Evolutionary conservation across 1,140 invertebrate species (phyloP).

Genomic region (Micrasema longulum): DNA sequence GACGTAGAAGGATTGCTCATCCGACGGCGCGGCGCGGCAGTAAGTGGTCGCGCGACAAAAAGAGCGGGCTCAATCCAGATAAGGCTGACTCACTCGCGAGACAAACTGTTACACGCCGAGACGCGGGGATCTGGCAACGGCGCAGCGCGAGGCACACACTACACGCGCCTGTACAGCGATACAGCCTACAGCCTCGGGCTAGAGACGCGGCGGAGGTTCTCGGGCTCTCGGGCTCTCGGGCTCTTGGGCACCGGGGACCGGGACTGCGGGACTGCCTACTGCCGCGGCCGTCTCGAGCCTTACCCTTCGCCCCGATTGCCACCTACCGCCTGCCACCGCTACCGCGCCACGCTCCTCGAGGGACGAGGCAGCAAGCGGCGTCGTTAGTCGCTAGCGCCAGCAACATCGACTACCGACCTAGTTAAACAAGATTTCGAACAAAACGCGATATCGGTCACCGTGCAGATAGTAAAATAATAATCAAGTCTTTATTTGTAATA

Average conservation of each 20-base stretch:
- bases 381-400: too few relatives aligned
- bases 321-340: neutral
- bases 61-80: slow-evolving; percentile 40
- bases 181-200: neutral
- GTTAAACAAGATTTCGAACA: too few relatives aligned
- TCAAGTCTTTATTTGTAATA: too few relatives aligned
- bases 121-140: neutral
- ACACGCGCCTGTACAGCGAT: too few relatives aligned
- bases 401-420: too few relatives aligned
- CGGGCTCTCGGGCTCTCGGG: neutral
- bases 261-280: neutral
- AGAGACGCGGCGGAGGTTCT: too few relatives aligned
- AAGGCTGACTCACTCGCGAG: slow-evolving; percentile 40
- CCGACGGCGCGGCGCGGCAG: slow-evolving; percentile 23
- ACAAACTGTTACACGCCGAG: slow-evolving; percentile 27
- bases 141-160: neutral
- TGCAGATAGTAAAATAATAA: too few relatives aligned
- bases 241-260: too few relatives aligned
- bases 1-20: slow-evolving; percentile 42
- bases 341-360: too few relatives aligned
- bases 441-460: too few relatives aligned
- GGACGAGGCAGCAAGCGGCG: too few relatives aligned
- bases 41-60: slow-evolving; percentile 39
- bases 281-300: neutral
- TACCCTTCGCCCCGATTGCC: neutral